Percentiles rank a stretch among this genome's conserved stretches.
phyloP scores from a whole-genome alignment of 2,888 invertebrate species.

The Cosmia pyralina region DNA sequence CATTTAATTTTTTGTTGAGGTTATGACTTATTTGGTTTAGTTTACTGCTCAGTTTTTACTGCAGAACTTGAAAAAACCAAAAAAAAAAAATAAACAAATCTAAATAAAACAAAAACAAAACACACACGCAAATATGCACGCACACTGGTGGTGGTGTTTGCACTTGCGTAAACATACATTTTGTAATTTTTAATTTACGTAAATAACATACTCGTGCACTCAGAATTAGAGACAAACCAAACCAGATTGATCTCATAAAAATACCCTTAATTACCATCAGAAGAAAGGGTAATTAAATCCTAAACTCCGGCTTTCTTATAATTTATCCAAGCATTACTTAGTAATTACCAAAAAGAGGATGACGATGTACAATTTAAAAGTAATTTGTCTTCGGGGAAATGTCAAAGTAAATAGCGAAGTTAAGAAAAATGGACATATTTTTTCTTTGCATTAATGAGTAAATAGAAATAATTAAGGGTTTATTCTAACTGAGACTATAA shows the following conservation, averaged over 20 bases:
- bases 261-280: constrained; percentile 7
- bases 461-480: constrained; percentile 9
- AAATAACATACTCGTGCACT: neutral
- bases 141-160: too few relatives aligned
- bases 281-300: constrained; percentile 34
- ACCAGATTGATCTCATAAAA: constrained; percentile 12
- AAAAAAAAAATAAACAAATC: too few relatives aligned
- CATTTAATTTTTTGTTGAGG: too few relatives aligned
- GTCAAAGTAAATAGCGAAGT: constrained; percentile 21
- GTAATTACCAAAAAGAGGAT: constrained; percentile 33
- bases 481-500: neutral
- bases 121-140: too few relatives aligned
- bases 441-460: constrained; percentile 16
- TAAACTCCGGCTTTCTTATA: constrained; percentile 12
- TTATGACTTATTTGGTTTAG: too few relatives aligned
- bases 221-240: neutral
- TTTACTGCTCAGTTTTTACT: too few relatives aligned
- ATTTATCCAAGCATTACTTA: constrained; percentile 37
- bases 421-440: constrained; percentile 3
- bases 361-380: constrained; percentile 49
- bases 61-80: too few relatives aligned
- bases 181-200: too few relatives aligned
- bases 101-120: too few relatives aligned
- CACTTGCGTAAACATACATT: too few relatives aligned
- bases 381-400: constrained; percentile 46